A percentile compares a stretch with the other conserved stretches of the same genome.
phyloP scores from a whole-genome alignment of 2,888 invertebrate species.

The Parnassius smintheus region DNA sequence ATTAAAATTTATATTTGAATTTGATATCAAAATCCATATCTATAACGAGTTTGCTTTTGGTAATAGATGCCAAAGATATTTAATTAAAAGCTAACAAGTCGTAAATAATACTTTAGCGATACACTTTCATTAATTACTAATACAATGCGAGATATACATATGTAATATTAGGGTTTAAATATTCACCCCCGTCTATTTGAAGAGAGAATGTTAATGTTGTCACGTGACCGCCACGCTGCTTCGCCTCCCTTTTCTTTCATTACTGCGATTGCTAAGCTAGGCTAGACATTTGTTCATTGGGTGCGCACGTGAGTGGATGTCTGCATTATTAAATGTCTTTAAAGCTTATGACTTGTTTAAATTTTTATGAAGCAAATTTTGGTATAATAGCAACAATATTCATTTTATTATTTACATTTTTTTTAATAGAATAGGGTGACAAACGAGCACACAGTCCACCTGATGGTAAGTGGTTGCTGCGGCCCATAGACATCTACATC shows the following conservation, averaged over 20 bases:
- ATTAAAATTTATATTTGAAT: too few species aligned
- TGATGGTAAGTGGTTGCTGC: too few species aligned
- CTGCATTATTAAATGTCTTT: slow-evolving; percentile 82
- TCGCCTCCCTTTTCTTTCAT: slow-evolving; percentile 59
- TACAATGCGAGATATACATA: slow-evolving; percentile 22
- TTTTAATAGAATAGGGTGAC: too few species aligned
- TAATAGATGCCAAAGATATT: too few species aligned
- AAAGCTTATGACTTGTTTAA: slow-evolving; percentile 77
- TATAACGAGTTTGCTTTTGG: too few species aligned
- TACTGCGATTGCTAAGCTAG: slow-evolving; percentile 65
- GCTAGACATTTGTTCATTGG: slow-evolving; percentile 62
- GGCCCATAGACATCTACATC: too few species aligned
- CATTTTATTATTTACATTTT: too few species aligned
- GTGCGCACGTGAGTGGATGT: slow-evolving; percentile 70
- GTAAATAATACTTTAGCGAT: slow-evolving; percentile 19
- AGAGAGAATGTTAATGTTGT: slow-evolving; percentile 63
- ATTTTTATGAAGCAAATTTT: slow-evolving; percentile 24
- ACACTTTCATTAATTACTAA: slow-evolving; percentile 18
- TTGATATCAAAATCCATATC: too few species aligned
- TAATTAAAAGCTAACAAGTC: background rate
- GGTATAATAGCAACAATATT: too few species aligned
- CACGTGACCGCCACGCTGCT: slow-evolving; percentile 70
- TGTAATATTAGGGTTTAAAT: slow-evolving; percentile 49
- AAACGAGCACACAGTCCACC: too few species aligned
- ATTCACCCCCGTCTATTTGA: slow-evolving; percentile 51